Base-by-base conservation (phyloP, 2,797 vertebrate genomes). In the Borostomias antarcticus region DNA sequence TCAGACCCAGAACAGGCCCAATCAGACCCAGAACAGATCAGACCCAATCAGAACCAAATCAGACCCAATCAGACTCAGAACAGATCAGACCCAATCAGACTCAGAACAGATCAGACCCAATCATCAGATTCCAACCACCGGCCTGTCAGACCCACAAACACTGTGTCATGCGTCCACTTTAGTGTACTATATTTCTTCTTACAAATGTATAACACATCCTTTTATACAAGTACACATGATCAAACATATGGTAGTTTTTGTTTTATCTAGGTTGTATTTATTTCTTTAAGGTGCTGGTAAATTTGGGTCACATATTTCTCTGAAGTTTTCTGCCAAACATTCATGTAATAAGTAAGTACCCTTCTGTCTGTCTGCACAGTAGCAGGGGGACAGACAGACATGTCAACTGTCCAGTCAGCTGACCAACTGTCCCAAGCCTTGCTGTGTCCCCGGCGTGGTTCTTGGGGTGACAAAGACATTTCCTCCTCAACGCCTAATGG, bases 231-330 rank as follows among this genome's bases (percentile, higher is more conserved):
- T 84, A 89, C 87, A 91, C 84, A 86, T 75, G 81, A 81, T 88
- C 84, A 89, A 85, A 90, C 88, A 89, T 82, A 83, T 78, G 25
- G 47, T 64, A 54, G 70, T 71, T 66, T 54, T 74, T 65, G 51
- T 61, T 72, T 61, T 29, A 47, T 26, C 21, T 17, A 9, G 3
- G 77, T 89, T 80, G 74, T 85, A 77, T 75, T 63, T 82, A 74
- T 87, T 83, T 89, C 75, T 80, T 87, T 91, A 92, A 93, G 92
- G 91, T 93, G 91, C 91, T 92, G 90, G 86, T 88, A 70, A 86
- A 86, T 89, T 88, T 84, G 83, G 85, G 78, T 86, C 84, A 84
- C 76, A 84, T 61, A 80, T 73, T 61, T 68, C 71, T 66, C 70
- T 73, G 65, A 75, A 71, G 74, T 70, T 71, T 79, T 85, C 68